Base-by-base conservation (phyloP, 2,797 vertebrate species). In the Sus cebifrons region DNA sequence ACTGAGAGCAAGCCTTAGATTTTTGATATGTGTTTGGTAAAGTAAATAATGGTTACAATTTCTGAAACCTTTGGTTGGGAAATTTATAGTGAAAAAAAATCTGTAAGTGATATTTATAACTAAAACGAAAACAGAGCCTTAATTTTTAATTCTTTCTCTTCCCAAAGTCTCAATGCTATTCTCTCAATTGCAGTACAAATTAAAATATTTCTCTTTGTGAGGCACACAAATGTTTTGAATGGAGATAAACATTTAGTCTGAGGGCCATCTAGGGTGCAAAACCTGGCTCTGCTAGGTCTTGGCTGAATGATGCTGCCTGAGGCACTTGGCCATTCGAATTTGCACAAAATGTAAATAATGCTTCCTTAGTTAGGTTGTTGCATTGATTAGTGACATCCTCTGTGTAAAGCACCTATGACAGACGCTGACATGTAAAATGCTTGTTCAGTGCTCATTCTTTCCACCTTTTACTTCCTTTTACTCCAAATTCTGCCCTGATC, bases 131-230 rank as follows among this genome's bases (percentile, higher is more conserved):
- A 10, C 58, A 40, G 65, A 90, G 65, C 11, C 73, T 95, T 95
- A 90, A 86, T 84, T 95, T 92, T 94, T 82, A 86, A 92, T 85
- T 91, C 20, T 60, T 9, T 84, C 21, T 90, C 32, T 96, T 92
- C 23, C 3, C 65, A 78, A 87, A 91, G 13, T 49, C n/a, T 90
- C 52, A 86, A 23, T 73, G 83, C 11, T 49, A 79, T 86, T 89
- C 44, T 75, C 54, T 93, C 62, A 74, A 60, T 54, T 82, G 32
- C 11, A 52, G 67, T 74, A 65, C 32, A 64, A 36, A 70, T 85
- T 85, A 89, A 95, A 93, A 58, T 32, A 21, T 94, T 73, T 83
- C 27, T 52, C 23, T 89, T 78, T 36, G 5, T 65, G n/a, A 84
- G 12, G 32, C 23, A 44, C 44, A 74, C n/a, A 71, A 62, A 15